Evolutionary conservation across 2,797 vertebrate genomes (phyloP).

Genomic region (Leucoraja ocellata): DNA sequence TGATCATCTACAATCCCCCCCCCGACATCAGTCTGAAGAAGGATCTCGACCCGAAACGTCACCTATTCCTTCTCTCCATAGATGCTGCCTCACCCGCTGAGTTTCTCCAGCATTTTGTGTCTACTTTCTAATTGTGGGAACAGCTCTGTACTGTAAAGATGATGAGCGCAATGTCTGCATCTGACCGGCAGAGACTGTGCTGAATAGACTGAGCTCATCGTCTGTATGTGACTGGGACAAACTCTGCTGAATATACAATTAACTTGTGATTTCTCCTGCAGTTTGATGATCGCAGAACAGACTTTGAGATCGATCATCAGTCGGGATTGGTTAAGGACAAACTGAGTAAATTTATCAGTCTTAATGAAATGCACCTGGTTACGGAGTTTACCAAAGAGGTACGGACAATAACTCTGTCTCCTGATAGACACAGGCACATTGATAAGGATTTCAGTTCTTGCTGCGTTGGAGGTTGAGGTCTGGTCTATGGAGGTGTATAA

Average conservation of each 20-base stretch:
- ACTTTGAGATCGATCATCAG: constrained; percentile 58
- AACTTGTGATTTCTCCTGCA: constrained; percentile 42
- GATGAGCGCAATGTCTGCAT: background rate
- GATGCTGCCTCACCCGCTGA: too few relatives aligned
- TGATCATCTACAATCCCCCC: too few relatives aligned
- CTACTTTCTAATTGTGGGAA: background rate
- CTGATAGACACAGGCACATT: too few relatives aligned
- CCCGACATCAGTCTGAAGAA: too few relatives aligned
- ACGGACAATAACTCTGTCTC: background rate
- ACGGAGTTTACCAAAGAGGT: constrained; percentile 72
- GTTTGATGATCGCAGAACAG: constrained; percentile 74
- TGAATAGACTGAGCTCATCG: too few relatives aligned
- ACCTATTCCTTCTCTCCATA: too few relatives aligned
- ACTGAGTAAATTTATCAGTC: constrained; percentile 61
- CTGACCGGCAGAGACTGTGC: background rate
- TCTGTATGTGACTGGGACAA: too few relatives aligned
- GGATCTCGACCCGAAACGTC: too few relatives aligned
- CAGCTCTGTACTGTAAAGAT: background rate
- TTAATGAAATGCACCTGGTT: constrained; percentile 73
- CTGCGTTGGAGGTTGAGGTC: too few relatives aligned
- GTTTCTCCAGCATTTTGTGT: too few relatives aligned
- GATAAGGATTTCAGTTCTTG: too few relatives aligned
- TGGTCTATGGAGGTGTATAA: too few relatives aligned
- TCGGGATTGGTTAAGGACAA: constrained; percentile 57
- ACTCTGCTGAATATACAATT: background rate